Evolutionary conservation across 2,888 invertebrate genomes (phyloP).

Genomic region (Cantharis flavilabris): DNA sequence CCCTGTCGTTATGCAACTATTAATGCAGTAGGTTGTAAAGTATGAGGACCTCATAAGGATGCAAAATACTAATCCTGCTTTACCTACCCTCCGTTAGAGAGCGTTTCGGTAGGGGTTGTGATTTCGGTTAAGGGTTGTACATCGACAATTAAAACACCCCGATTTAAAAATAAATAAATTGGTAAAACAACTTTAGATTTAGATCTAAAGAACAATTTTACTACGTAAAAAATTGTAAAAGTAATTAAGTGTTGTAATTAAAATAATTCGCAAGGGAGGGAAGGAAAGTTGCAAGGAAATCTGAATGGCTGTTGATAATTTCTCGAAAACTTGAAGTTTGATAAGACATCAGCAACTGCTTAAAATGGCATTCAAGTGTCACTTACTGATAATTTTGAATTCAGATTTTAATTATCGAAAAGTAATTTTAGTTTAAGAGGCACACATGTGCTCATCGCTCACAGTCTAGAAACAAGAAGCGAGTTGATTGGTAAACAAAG

Average conservation of each 20-base stretch:
- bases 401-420: conserved; percentile 14
- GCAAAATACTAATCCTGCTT: neutral
- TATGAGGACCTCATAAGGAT: neutral
- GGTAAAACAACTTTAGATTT: no score
- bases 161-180: no score
- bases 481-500: conserved; percentile 52
- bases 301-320: neutral
- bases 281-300: neutral
- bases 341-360: neutral
- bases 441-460: conserved; percentile 28
- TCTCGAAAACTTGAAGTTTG: neutral
- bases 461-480: conserved; percentile 28
- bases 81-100: neutral
- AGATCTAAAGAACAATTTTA: no score
- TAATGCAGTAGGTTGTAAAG: conserved; percentile 1
- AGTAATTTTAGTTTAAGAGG: conserved; percentile 23
- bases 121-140: neutral
- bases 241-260: no score
- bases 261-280: neutral
- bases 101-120: neutral
- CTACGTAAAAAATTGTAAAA: no score
- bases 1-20: conserved; percentile 20
- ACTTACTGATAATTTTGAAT: neutral
- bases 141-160: neutral
- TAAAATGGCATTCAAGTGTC: neutral